phyloP scores from a whole-genome alignment of 2,797 vertebrate species.

The Esox masquinongy region DNA sequence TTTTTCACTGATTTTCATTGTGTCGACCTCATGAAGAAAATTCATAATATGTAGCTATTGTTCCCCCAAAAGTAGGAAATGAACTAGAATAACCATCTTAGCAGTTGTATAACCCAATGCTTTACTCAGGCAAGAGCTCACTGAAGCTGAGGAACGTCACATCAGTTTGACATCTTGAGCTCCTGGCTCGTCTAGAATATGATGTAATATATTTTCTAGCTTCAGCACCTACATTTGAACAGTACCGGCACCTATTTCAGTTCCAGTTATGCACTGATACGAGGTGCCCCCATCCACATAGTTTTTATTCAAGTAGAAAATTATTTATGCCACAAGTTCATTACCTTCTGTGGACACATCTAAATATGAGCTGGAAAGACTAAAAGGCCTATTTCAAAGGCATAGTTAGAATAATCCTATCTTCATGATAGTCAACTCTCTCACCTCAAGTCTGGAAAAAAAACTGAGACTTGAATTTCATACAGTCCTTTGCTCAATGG shows the following conservation, averaged over 20 bases:
- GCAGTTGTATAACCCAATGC: constrained; percentile 48
- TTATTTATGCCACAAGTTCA: constrained; percentile 38
- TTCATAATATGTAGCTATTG: constrained; percentile 1
- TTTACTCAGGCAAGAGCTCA: too few relatives aligned
- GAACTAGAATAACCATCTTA: background rate
- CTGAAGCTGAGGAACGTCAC: too few relatives aligned
- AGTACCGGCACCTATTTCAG: too few relatives aligned
- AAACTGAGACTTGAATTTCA: constrained; percentile 83
- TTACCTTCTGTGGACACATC: constrained; percentile 67
- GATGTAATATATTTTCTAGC: too few relatives aligned
- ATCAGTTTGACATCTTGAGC: too few relatives aligned
- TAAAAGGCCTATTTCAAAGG: constrained; percentile 65
- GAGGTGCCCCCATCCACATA: background rate
- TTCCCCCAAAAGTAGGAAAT: background rate
- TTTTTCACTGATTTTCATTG: background rate
- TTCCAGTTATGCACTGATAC: too few relatives aligned
- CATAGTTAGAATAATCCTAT: constrained; percentile 80
- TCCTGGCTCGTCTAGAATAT: too few relatives aligned
- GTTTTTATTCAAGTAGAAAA: constrained; percentile 33
- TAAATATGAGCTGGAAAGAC: constrained; percentile 69
- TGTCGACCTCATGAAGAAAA: background rate
- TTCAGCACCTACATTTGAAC: too few relatives aligned
- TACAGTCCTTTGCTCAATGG: constrained; percentile 74
- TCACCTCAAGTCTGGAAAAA: constrained; percentile 88
- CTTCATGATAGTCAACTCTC: constrained; percentile 90